phyloP scores from a whole-genome alignment of 2,888 invertebrate species.

The Andricus curvator region DNA sequence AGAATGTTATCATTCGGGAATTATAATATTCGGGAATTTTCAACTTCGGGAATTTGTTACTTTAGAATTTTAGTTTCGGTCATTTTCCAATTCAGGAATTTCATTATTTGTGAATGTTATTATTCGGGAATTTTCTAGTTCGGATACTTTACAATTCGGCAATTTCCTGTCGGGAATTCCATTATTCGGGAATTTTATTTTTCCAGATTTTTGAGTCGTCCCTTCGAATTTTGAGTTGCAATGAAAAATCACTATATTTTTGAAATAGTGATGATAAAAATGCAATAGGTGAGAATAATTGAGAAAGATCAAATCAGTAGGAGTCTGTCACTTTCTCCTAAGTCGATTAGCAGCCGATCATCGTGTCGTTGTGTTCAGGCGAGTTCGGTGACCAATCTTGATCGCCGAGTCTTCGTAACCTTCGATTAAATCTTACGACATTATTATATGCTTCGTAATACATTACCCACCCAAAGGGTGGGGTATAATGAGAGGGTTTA shows the following conservation, averaged over 20 bases:
- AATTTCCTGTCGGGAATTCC: too few species aligned
- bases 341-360: background rate
- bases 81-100: too few species aligned
- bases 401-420: constrained; percentile 4
- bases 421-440: constrained; percentile 30
- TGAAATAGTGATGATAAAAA: background rate
- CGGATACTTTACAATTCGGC: too few species aligned
- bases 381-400: constrained; percentile 38
- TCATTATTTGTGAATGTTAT: too few species aligned
- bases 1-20: too few species aligned
- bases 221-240: background rate
- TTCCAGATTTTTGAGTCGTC: too few species aligned
- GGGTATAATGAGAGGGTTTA: constrained; percentile 2
- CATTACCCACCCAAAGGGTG: background rate
- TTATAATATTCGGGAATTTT: too few species aligned
- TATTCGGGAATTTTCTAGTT: too few species aligned
- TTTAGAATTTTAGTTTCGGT: too few species aligned
- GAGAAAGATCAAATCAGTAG: constrained; percentile 21
- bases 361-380: background rate
- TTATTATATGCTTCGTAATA: constrained; percentile 24
- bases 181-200: too few species aligned
- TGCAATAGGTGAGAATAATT: constrained; percentile 1
- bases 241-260: background rate
- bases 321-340: constrained; percentile 14
- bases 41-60: too few species aligned